These are phyloP conservation scores for Mus spretus DNA, from an alignment of 2,797 vertebrate species.

Conservation along the genomic window DNA sequence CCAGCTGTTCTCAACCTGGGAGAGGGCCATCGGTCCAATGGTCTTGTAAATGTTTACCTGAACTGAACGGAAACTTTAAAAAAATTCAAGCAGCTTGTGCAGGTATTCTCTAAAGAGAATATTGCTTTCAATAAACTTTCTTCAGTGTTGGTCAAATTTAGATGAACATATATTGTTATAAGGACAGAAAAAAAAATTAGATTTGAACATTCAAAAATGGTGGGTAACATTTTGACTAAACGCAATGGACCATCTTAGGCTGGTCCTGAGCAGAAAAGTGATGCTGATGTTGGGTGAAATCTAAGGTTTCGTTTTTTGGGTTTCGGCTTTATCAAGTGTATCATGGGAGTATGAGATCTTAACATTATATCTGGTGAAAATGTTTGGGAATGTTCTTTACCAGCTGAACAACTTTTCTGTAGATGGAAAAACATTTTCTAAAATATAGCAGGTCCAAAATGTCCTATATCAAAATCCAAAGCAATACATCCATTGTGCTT, in stretches of 20 bases:
- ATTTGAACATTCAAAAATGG: neutral
- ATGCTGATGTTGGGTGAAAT: neutral
- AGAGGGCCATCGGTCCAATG: neutral
- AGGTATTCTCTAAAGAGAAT: conserved; percentile 9
- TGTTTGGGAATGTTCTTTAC: neutral
- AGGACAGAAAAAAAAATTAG: neutral
- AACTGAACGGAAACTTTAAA: neutral
- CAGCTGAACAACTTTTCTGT: neutral
- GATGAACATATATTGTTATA: neutral
- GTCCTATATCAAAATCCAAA: neutral
- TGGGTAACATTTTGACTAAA: neutral
- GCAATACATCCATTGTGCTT: neutral
- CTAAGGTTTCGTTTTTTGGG: neutral
- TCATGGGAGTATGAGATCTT: neutral
- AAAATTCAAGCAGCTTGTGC: neutral
- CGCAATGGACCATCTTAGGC: fast-evolving
- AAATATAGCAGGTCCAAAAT: neutral
- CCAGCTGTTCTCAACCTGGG: no score
- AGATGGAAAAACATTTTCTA: neutral
- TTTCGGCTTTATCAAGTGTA: neutral
- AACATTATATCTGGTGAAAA: neutral
- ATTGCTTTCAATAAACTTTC: neutral
- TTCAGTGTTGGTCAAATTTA: conserved; percentile 19
- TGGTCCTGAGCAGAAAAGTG: neutral
- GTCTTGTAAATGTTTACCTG: neutral